Base-by-base conservation (phyloP, 2,797 vertebrate genomes). In the Arremon brunneinucha region DNA sequence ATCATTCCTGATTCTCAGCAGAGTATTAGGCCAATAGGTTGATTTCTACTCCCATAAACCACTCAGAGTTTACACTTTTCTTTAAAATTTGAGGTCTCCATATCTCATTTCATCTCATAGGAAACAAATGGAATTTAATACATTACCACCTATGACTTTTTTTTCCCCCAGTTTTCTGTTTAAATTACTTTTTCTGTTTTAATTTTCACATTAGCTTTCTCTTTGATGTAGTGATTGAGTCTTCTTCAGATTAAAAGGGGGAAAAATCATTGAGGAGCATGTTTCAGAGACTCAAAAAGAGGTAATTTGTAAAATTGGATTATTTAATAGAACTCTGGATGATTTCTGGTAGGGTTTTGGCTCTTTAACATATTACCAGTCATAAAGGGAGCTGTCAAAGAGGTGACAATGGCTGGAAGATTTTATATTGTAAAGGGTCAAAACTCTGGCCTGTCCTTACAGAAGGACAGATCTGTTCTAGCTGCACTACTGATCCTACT, bases 171-270 rank as follows among this genome's bases (percentile, higher is more conserved):
- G 4, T 85, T 87, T 79, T 53, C 26, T 64, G 15, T 79, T 89
- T 62, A 72, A 82, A 87, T 87, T 70, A 87, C 20, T 28, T 93
- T 74, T 92, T 60, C 32, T 52, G 0, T 84, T 64, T 76, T 89
- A 67, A 74, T 94, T 95, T 92, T 95, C 35, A 60, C 41, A 30
- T 92, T 92, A 53, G 24, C 44, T 41, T 46, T 85, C 30, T 90
- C 49, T 87, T 83, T 96, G 81, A 87, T 82, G 28, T 81, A 83
- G 27, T 89, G 88, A 81, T 81, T 78, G 53, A 86, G 19, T 77
- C 72, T 68, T 52, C 14, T 75, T 90, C 44, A 41, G 50, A 89
- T 67, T 50, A 47, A 71, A 78, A 65, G 65, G 34, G 4, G 7
- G 13, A n/a, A 79, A 39, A 64, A 28, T 39, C 13, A 70, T 26